Evolutionary conservation across 1,140 invertebrate species (phyloP).

Genomic region (Acyrthosiphon pisum): DNA sequence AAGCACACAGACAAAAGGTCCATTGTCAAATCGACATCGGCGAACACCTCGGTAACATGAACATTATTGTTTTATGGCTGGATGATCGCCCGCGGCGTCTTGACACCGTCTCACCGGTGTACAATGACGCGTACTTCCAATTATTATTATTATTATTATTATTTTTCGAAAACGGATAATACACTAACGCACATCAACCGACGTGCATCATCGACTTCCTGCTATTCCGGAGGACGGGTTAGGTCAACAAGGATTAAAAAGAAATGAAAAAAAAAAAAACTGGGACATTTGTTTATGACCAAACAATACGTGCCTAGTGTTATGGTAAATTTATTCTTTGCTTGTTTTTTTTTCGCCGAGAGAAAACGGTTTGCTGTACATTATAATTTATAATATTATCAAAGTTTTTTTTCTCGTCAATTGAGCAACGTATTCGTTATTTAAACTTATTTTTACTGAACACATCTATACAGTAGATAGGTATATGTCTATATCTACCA

Average conservation of each 20-base stretch:
- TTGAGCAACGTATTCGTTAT: not conserved
- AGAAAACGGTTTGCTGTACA: not conserved
- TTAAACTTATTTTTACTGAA: no score
- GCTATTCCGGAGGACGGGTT: not conserved
- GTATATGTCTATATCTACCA: no score
- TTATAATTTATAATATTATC: not conserved
- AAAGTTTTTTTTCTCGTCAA: not conserved
- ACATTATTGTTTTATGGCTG: slow-evolving; percentile 42
- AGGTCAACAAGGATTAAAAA: slow-evolving; percentile 21
- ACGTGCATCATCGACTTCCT: slow-evolving; percentile 43
- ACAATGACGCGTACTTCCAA: slow-evolving; percentile 45
- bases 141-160: slow-evolving; percentile 46
- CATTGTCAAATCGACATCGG: slow-evolving; percentile 28
- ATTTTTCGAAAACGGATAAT: slow-evolving; percentile 10
- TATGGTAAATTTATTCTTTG: not conserved
- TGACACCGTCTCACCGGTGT: slow-evolving; percentile 21
- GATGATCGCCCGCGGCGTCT: slow-evolving; percentile 30
- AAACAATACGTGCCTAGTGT: not conserved
- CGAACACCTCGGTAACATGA: slow-evolving; percentile 28
- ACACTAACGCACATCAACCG: not conserved
- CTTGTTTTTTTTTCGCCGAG: not conserved
- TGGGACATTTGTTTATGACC: slow-evolving; percentile 26
- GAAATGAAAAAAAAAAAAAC: not conserved
- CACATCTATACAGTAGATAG: not conserved
- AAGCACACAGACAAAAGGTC: slow-evolving; percentile 26